Evolutionary conservation across 64 coral and sea anemone species (phyloP).

Genomic region (Astreopora myriophthalma): DNA sequence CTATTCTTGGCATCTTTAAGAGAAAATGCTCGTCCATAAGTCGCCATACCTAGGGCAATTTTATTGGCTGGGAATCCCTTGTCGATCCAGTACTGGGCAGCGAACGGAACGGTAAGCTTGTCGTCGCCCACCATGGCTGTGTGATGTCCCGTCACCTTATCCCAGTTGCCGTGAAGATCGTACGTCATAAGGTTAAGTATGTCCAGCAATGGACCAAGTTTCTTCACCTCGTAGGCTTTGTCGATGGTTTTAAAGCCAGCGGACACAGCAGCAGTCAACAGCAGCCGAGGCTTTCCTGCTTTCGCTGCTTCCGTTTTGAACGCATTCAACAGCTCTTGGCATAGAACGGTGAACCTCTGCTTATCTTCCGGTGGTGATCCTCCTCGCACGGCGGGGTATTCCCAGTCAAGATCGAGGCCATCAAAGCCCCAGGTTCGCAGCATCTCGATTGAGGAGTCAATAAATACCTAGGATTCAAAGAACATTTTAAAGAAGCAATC

Average conservation of each 20-base stretch:
- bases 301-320: constrained; percentile 61
- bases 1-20: not conserved
- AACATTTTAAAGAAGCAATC: not conserved
- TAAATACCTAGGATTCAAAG: constrained; percentile 61
- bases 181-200: constrained; percentile 79
- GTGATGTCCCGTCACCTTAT: constrained; percentile 67
- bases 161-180: constrained; percentile 82
- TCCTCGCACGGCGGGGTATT: constrained; percentile 64
- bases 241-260: constrained; percentile 70
- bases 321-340: constrained; percentile 66
- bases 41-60: constrained; percentile 60
- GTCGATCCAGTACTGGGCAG: constrained; percentile 63
- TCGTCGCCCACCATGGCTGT: constrained; percentile 67
- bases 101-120: constrained; percentile 63
- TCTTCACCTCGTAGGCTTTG: constrained; percentile 49
- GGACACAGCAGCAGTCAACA: constrained; percentile 79
- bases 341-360: constrained; percentile 66
- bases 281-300: constrained; percentile 48
- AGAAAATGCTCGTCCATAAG: constrained; percentile 64
- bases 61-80: constrained; percentile 66
- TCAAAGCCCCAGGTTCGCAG: constrained; percentile 74
- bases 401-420: constrained; percentile 88
- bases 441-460: constrained; percentile 59
- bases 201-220: constrained; percentile 14
- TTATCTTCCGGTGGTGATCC: constrained; percentile 70